A percentile compares a stretch with the other conserved stretches of the same genome.
phyloP scores from a whole-genome alignment of 2,888 invertebrate genomes.

The Lathronympha strigana region DNA sequence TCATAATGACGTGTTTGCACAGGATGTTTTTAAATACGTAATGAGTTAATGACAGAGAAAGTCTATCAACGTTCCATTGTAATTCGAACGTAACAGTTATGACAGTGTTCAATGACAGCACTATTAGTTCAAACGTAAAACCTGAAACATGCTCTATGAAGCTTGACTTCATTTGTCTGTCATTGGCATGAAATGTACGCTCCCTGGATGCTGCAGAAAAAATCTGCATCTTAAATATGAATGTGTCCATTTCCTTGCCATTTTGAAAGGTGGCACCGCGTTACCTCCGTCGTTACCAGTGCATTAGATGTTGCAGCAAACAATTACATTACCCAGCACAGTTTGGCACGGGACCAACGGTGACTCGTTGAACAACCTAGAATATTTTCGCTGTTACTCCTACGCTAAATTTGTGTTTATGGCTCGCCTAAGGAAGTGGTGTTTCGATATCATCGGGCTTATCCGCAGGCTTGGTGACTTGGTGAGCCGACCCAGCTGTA shows the following conservation, averaged over 20 bases:
- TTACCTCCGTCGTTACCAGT: constrained; percentile 63
- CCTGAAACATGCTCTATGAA: no score
- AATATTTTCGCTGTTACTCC: constrained; percentile 72
- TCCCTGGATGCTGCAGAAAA: constrained; percentile 6
- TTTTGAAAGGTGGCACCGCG: constrained; percentile 49
- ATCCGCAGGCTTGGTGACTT: constrained; percentile 18
- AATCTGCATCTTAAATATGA: constrained; percentile 20
- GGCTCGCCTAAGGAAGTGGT: constrained; percentile 58
- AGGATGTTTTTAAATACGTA: no score
- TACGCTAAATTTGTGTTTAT: constrained; percentile 68
- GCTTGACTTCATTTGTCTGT: no score
- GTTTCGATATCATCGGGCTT: constrained; percentile 54
- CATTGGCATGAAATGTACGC: no score
- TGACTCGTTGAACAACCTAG: constrained; percentile 66
- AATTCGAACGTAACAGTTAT: no score
- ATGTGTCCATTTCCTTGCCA: constrained; percentile 39
- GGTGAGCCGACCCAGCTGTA: no score
- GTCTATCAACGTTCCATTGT: no score
- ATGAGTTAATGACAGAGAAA: no score
- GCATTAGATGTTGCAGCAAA: constrained; percentile 67
- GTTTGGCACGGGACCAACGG: constrained; percentile 77
- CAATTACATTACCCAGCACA: constrained; percentile 72
- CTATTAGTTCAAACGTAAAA: no score
- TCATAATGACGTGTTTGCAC: no score
- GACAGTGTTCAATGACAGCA: no score